A percentile compares a stretch with the other conserved stretches of the same genome.
phyloP scores from a whole-genome alignment of 2,113 vertebrate species.

The Rhabdornis inornatus region DNA sequence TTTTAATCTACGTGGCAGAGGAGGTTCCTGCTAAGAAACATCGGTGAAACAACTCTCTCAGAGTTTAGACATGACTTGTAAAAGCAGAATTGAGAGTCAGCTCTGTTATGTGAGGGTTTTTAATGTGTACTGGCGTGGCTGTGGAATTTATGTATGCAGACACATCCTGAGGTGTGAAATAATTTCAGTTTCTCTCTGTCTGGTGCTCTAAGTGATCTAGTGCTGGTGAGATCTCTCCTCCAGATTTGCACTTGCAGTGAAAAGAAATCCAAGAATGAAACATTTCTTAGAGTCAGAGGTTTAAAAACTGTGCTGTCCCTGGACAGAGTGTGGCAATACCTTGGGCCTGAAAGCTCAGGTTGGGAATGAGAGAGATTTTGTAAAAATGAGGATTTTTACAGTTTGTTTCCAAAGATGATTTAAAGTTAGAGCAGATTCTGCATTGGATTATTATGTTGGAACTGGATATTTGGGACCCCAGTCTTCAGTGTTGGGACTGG shows the following conservation, averaged over 20 bases:
- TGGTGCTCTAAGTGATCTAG: not conserved
- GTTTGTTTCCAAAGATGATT: not conserved
- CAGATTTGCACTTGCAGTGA: not conserved
- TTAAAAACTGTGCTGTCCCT: not conserved
- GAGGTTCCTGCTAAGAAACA: conserved; percentile 18
- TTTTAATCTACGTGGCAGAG: conserved; percentile 6
- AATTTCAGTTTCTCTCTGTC: not conserved
- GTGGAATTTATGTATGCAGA: not conserved
- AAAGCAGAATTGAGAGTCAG: not conserved
- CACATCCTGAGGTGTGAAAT: not conserved
- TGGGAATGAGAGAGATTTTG: not conserved
- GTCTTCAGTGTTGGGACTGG: not conserved
- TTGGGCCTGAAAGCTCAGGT: not conserved
- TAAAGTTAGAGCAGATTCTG: not conserved
- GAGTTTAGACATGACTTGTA: not conserved
- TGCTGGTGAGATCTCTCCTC: not conserved
- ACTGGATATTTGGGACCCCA: too few relatives aligned
- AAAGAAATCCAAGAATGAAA: not conserved
- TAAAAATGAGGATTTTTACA: not conserved
- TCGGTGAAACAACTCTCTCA: not conserved
- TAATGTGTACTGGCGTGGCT: not conserved
- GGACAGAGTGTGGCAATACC: not conserved
- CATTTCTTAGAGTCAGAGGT: not conserved
- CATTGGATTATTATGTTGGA: not conserved
- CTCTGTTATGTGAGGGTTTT: not conserved